Evolutionary conservation across 30 jellyfish, hydroid and myxozoan genomes (phyloP), one percentile per base, ranked within the genome.

Genomic region (Hydra vulgaris): DNA sequence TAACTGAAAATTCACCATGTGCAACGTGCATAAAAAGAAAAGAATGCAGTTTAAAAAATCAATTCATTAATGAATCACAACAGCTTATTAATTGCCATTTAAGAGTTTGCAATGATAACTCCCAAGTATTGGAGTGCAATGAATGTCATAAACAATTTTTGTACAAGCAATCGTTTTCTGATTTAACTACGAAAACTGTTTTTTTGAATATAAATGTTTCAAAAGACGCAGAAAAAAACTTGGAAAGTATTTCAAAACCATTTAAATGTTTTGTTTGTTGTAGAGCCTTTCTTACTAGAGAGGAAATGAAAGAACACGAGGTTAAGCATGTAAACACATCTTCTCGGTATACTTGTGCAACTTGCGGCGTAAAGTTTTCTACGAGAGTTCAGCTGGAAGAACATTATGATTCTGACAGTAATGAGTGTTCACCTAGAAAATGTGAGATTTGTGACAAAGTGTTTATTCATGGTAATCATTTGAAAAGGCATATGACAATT

Each of bases 391-490:
- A 27, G 20, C 26, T 80, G 27, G 83, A 80, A 70, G 52, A 66
- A 1, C 87, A 80, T 70, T 80, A 80, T 70, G 81, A 80, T 70
- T 25, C 79, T n/a, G 40, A 23, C 1, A 52, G 70, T 80, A 80
- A 80, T 24, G 71, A 16, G 27, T 80, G 87, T 5, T 23, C 27
- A 1, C 87, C 87, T 16, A 68, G 72, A 24, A 80, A 70, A 80
- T 80, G 87, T 74, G 89, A 86, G 24, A 79, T 77, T 56, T 90
- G 97, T 83, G 89, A 85, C 67, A 95, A 79, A 72, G 40, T 77
- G 54, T 90, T 90, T 61, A 70, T 89, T 1, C 95, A 94, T 8
- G 82, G 94, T 22, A 94, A 83, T 83, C 97, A 90, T 72, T 74
- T 90, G 79, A 90, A 90, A 75, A 82, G 94, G 18, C 97, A 90